Percentiles rank a stretch among this genome's conserved stretches.
These are phyloP conservation scores for Vollenhovia emeryi DNA, from an alignment of 1,140 invertebrate genomes.

Conservation along the genomic window DNA sequence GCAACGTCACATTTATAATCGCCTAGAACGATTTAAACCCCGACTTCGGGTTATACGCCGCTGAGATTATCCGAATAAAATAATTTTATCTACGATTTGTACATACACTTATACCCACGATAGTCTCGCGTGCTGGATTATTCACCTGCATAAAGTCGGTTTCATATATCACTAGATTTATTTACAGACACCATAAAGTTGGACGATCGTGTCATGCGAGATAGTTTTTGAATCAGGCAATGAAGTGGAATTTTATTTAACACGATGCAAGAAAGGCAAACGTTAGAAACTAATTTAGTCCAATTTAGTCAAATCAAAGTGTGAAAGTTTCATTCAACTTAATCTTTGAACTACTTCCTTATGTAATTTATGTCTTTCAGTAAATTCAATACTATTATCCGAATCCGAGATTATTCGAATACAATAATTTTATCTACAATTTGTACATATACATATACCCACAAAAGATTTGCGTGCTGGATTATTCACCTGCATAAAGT, in stretches of 20 bases:
- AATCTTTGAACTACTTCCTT: background rate
- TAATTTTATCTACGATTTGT: background rate
- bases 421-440: background rate
- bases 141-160: background rate
- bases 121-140: background rate
- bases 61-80: constrained; percentile 37
- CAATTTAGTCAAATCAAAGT: background rate
- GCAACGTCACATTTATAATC: constrained; percentile 24
- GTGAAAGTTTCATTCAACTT: background rate
- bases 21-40: constrained; percentile 1
- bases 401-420: constrained; percentile 24
- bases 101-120: no score
- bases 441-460: no score
- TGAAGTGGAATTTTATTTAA: background rate
- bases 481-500: background rate
- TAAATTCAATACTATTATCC: no score
- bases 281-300: background rate
- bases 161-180: background rate
- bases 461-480: background rate
- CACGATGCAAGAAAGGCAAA: background rate
- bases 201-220: background rate
- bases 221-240: background rate
- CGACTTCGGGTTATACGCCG: background rate
- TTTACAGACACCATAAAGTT: background rate
- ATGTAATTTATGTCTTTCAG: background rate